A percentile compares a stretch with the other conserved stretches of the same genome.
phyloP scores from a whole-genome alignment of 2,888 invertebrate species.

The Zelleria hepariella region DNA sequence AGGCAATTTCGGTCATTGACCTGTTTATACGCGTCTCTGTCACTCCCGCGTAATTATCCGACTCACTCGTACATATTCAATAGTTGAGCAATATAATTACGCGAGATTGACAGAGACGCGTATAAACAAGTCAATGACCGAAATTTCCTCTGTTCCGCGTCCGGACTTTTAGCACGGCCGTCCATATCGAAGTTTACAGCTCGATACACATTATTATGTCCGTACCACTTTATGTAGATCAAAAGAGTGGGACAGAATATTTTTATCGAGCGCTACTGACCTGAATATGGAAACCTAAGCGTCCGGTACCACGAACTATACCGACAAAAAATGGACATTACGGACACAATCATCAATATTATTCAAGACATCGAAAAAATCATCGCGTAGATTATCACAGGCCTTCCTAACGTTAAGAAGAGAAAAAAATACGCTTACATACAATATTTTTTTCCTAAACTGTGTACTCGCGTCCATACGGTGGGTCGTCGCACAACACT shows the following conservation, averaged over 20 bases:
- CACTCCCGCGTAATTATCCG: no score
- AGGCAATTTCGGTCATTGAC: no score
- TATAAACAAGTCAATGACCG: background rate
- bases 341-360: background rate
- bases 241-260: no score
- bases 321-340: background rate
- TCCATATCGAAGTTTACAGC: no score
- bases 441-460: conserved; percentile 3
- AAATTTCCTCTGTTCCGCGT: background rate
- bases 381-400: conserved; percentile 33
- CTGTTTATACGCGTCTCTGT: no score
- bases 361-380: conserved; percentile 12
- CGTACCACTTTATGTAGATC: no score
- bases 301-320: conserved; percentile 1
- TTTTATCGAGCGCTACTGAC: background rate
- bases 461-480: background rate
- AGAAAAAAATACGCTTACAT: conserved; percentile 6
- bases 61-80: no score
- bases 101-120: no score
- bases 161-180: no score
- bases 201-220: no score
- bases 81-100: background rate
- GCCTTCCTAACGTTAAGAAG: conserved; percentile 15
- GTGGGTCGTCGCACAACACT: conserved; percentile 1
- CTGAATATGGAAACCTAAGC: background rate